Evolutionary conservation across 2,113 vertebrate genomes (phyloP), one percentile per base, ranked within the genome.

Genomic region (Notechis scutatus): DNA sequence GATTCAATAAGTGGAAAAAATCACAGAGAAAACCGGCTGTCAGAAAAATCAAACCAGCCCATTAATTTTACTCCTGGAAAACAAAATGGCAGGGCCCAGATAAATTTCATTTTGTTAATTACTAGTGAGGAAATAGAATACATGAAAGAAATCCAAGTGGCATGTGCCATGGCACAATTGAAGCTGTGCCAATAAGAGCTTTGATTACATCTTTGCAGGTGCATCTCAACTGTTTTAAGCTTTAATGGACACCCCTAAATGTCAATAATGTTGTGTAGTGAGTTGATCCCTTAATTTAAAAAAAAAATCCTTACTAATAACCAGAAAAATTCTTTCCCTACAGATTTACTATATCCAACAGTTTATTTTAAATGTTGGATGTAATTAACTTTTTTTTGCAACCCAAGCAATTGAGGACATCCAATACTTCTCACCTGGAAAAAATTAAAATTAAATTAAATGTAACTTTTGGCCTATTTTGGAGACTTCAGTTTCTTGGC

Each of bases 21-120:
- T 18, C 90, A 54, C 56, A 34, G 89, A 92, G 26, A 15, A 86
- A 90, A 39, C 59, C 23, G 92, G 87, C 45, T 24, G 7, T 91
- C 87, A 61, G 91, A 55, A 45, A 42, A 91, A 50, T 52, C 91
- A 39, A 94, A 24, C 14, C 39, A 81, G 92, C 52, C 93, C 29
- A 20, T 85, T 95, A 34, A 92, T 88, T 92, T 69, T 92, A 29
- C n/a, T 39, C 21, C 34, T 74, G 4, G n/a, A 0, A 91, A 90
- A 89, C 24, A 69, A 45, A 10, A 11, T 9, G 20, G 34, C 92
- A 90, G 92, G 92, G 54, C 87, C 4, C 45, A 85, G 87, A 92
- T 92, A 90, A 89, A 92, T 21, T 42, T 61, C 89, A 93, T 93
- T 93, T 92, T 87, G 15, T 26, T 95, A 92, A 91, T 94, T 89